These are phyloP conservation scores for Xestia ashworthii DNA, from an alignment of 2,888 invertebrate species.

Conservation along the genomic window DNA sequence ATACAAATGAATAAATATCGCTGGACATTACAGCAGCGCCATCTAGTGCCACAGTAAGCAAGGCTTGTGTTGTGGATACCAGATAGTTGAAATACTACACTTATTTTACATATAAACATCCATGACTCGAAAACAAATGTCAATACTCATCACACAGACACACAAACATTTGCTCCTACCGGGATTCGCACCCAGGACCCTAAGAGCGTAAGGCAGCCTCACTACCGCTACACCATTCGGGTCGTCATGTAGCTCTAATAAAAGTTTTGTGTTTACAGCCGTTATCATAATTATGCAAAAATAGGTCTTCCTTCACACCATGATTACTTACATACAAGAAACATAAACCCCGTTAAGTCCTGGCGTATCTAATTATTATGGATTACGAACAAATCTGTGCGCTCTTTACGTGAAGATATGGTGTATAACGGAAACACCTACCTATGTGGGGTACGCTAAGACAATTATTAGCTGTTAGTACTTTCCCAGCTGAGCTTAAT, in stretches of 20 bases:
- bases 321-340: conserved; percentile 19
- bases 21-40: no score
- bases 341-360: conserved; percentile 46
- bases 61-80: no score
- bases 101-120: no score
- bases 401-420: conserved; percentile 19
- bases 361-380: conserved; percentile 57
- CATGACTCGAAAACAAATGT: no score
- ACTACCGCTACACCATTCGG: no score
- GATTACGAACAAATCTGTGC: conserved; percentile 39
- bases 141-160: no score
- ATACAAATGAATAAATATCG: no score
- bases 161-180: no score
- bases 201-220: no score
- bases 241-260: not conserved
- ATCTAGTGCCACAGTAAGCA: no score
- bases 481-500: not conserved
- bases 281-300: conserved; percentile 28
- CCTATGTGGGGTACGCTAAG: not conserved
- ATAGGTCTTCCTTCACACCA: conserved; percentile 18
- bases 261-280: not conserved
- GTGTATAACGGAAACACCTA: conserved; percentile 22
- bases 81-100: no score
- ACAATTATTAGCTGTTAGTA: not conserved
- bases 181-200: no score